phyloP scores from a whole-genome alignment of 2,888 invertebrate genomes.

The Coremacera marginata region DNA sequence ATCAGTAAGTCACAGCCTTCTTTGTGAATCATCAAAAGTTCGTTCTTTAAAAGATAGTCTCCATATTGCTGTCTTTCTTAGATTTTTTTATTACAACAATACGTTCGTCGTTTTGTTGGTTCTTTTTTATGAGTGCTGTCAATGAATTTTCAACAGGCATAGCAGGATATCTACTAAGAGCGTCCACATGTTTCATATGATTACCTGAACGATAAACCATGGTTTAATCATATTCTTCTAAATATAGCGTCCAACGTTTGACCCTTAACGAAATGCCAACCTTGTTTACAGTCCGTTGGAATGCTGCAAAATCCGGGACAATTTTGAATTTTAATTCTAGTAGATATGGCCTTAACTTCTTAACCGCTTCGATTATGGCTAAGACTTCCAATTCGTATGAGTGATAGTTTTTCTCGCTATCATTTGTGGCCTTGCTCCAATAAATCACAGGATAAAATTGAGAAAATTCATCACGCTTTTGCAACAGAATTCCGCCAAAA shows the following conservation, averaged over 20 bases:
- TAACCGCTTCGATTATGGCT: too few relatives aligned
- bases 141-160: too few relatives aligned
- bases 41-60: too few relatives aligned
- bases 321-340: constrained; percentile 42
- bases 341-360: constrained; percentile 51
- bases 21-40: too few relatives aligned
- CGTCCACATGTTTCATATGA: too few relatives aligned
- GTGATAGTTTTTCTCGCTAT: too few relatives aligned
- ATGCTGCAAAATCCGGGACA: constrained; percentile 43
- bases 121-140: constrained; percentile 3
- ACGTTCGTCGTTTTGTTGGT: constrained; percentile 10
- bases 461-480: neutral
- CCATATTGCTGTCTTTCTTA: too few relatives aligned
- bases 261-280: constrained; percentile 37
- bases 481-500: neutral
- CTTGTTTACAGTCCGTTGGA: constrained; percentile 39
- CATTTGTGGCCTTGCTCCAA: constrained; percentile 19
- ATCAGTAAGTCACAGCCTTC: too few relatives aligned
- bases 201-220: constrained; percentile 30
- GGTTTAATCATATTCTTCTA: constrained; percentile 31
- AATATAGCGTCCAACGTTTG: constrained; percentile 40
- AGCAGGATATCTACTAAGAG: too few relatives aligned
- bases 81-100: constrained; percentile 3
- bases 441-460: constrained; percentile 42
- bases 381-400: constrained; percentile 53